Percentiles rank a stretch among this genome's conserved stretches.
Conservation (phyloP, 2,888 invertebrate species). For the Meiosimyza platycephala region DNA sequence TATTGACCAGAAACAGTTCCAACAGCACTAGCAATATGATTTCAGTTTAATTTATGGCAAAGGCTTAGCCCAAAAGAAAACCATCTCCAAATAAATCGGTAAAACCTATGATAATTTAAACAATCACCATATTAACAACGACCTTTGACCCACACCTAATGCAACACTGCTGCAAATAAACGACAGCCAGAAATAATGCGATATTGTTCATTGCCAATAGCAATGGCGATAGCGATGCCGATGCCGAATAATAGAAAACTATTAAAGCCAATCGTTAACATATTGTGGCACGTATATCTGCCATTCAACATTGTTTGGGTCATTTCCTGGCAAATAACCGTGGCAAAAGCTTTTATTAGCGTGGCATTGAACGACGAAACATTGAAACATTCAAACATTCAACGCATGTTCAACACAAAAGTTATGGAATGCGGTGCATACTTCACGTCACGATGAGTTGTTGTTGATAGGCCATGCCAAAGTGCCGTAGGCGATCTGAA, state of each 20-base stretch:
- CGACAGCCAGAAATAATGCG: too few relatives aligned
- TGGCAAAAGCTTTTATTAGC: constrained; percentile 25
- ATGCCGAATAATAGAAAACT: constrained; percentile 1
- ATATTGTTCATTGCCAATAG: too few relatives aligned
- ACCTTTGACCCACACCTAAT: too few relatives aligned
- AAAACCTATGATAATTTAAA: too few relatives aligned
- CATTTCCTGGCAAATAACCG: constrained; percentile 30
- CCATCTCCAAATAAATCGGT: too few relatives aligned
- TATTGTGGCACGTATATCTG: constrained; percentile 9
- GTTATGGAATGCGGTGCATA: constrained; percentile 16
- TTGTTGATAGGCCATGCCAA: constrained; percentile 10
- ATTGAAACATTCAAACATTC: constrained; percentile 14
- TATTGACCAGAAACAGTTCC: too few relatives aligned
- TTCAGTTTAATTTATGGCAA: too few relatives aligned
- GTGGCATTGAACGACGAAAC: not conserved
- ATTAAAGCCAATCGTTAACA: constrained; percentile 11
- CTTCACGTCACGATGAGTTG: constrained; percentile 11
- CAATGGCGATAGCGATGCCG: not conserved
- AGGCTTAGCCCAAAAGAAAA: too few relatives aligned
- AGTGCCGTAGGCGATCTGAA: not conserved
- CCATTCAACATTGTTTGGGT: constrained; percentile 27
- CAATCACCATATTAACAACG: too few relatives aligned
- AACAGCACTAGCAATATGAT: too few relatives aligned
- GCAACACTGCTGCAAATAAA: too few relatives aligned
- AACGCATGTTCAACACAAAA: constrained; percentile 26